Base-by-base conservation (phyloP, 2,113 vertebrate species). In the Sapajus apella region DNA sequence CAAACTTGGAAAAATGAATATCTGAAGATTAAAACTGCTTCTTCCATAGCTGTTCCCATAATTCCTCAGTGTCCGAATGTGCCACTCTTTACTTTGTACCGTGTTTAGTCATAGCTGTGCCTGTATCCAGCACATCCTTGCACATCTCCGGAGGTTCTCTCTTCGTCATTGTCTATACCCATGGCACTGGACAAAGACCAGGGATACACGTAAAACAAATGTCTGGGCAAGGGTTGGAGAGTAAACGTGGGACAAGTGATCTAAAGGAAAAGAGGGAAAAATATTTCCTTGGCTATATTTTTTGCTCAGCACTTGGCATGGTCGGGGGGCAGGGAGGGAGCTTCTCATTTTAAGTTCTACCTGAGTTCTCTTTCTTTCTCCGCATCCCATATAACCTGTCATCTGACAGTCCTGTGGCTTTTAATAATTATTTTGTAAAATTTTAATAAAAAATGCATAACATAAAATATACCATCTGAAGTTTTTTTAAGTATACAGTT, bases 281-380 rank as follows among this genome's bases (percentile, higher is more conserved):
- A 12, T 52, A 83, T 66, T 55, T 52, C n/a, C 45, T 21, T 58
- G 76, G 37, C 56, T 6, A 11, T 61, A 18, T 32, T 10, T 61
- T 83, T 37, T 83, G 56, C 37, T 14, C 6, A 27, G 56, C 25
- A 61, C n/a, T 40, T 82, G 23, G 55, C 17, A 61, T 43, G 81
- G 58, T 61, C 2, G 1, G 58, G 27, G 58, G 25, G 11, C 0
- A 0, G 16, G 6, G 37, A n/a, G 17, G 9, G 10, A 25, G 30
- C 0, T 10, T 79, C 17, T 80, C 88, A 68, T 68, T 68, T 52
- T 61, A 14, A 40, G 45, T 30, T 13, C 45, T 13, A 23, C 2
- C 17, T 10, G 17, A 40, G 47, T 7, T 7, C 2, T 40, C 45
- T n/a, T 18, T 35, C 35, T 52, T 25, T 68, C 52, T 56, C 37